phyloP scores from a whole-genome alignment of 2,888 invertebrate genomes.

The Drosophila subquinaria region DNA sequence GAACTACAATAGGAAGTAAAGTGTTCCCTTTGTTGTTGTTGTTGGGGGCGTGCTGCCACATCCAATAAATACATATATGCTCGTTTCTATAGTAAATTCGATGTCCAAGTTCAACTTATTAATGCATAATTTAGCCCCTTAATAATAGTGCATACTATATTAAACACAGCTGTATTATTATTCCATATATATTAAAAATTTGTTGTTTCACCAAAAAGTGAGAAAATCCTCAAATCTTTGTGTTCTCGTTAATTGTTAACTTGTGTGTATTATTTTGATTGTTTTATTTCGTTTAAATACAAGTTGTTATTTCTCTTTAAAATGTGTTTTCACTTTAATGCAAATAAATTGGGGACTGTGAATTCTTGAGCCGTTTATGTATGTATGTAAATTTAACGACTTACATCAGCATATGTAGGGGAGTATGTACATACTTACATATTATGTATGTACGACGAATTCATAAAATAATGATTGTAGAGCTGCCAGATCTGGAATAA shows the following conservation, averaged over 20 bases:
- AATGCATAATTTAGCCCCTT: conserved; percentile 68
- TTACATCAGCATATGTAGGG: no score
- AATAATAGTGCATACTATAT: conserved; percentile 71
- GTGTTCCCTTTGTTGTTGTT: background rate
- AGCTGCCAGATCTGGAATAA: background rate
- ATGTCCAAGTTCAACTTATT: no score
- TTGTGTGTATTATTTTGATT: conserved; percentile 34
- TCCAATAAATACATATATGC: no score
- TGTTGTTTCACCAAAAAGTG: conserved; percentile 66
- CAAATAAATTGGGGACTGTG: background rate
- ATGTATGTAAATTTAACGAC: no score
- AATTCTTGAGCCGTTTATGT: no score
- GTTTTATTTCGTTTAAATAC: conserved; percentile 41
- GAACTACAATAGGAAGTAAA: conserved; percentile 88
- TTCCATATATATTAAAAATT: conserved; percentile 75
- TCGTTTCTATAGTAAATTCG: conserved; percentile 66
- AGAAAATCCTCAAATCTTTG: conserved; percentile 9
- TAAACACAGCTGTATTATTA: conserved; percentile 74
- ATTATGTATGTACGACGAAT: no score
- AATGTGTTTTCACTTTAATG: background rate
- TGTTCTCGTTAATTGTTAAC: conserved; percentile 22
- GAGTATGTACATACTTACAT: no score
- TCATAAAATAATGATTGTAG: background rate
- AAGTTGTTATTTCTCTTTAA: conserved; percentile 35
- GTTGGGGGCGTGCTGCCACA: conserved; percentile 15